Evolutionary conservation across 2,888 invertebrate species (phyloP), one percentile per base, ranked within the genome.

Genomic region (Agrilus mali): DNA sequence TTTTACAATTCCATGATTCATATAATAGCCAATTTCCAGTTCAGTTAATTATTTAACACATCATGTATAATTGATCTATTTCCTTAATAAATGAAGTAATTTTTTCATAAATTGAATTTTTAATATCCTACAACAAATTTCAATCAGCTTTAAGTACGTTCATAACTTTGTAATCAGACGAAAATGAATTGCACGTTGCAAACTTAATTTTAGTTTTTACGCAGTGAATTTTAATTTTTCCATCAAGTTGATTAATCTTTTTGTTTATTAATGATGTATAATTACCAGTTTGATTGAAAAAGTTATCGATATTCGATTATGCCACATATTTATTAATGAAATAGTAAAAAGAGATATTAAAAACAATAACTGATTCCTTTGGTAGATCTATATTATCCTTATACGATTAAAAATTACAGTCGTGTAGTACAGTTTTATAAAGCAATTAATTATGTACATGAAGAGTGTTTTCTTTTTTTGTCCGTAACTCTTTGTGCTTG

Each of bases 311-410:
- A 20, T 20, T 20, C 5, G 4, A 1, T 20, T 3, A 20, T 4
- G 20, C 5, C 1, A 20, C 7, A 7, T 20, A 20, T 20, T 20
- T 20, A 6, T 20, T 20, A 20, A 20, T 5, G 20, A 6, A 20
- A 3, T 6, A 6, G 1, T 20, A 20, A 20, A 20, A 20, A 20
- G 20, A 20, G 6, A 6, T 20, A 20, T 1, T 33, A 41, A 40
- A 43, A 43, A 39, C 40, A 34, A 31, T 35, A 39, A 7, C n/a
- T 38, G 27, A 43, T 43, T 27, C 8, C 2, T 27, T 27, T 27
- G 27, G 8, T 27, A 27, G 27, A 27, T 27, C 34, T 39, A 35
- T 35, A 35, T 15, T 36, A 20, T 36, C 16, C 7, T 17, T 36
- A 13, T 36, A 36, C 36, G 15, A 16, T 36, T 36, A 36, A 36